Base-by-base conservation (phyloP, 1,140 invertebrate species). In the Cotesia chilonis region DNA sequence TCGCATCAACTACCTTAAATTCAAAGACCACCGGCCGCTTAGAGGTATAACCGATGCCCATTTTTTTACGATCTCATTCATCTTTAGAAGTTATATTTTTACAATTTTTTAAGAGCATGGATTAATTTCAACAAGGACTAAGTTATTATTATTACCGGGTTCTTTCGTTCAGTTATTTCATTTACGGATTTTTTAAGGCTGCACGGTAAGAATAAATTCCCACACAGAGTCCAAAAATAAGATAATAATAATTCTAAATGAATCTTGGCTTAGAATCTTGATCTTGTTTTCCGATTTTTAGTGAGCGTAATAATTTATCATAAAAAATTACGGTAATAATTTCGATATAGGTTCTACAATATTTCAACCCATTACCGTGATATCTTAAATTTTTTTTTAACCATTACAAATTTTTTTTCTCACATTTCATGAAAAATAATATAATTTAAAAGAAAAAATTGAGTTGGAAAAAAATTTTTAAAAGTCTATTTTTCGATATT, bases 1-100 rank as follows among this genome's bases (percentile, higher is more conserved):
- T n/a, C n/a, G n/a, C n/a, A n/a, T n/a, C n/a, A n/a, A n/a, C n/a
- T n/a, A n/a, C n/a, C n/a, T n/a, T n/a, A 14, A 28, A 28, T 28
- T 28, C 28, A 28, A n/a, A 63, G 71, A 73, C 71, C 71, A 73
- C 65, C 66, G 66, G 37, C 71, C 68, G 17, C 63, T 20, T 38
- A 37, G 41, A 37, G 10, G 35, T 55, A 57, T 52, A 51, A 51
- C 55, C 52, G 12, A 36, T 67, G 37, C 35, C 52, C 47, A 35
- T 52, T 65, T 57, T 55, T 35, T 65, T 65, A 41, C 9, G 38
- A 6, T 47, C 5, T 47, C 5, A 47, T 47, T 47, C 5, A 47
- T 47, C 41, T 47, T 10, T 47, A 47, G 10, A 9, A 6, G 41
- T 47, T 47, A 47, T 47, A 10, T 47, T 47, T n/a, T 55, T 55